Conservation (phyloP, 2,888 invertebrate genomes). For the Pammene fasciana region DNA sequence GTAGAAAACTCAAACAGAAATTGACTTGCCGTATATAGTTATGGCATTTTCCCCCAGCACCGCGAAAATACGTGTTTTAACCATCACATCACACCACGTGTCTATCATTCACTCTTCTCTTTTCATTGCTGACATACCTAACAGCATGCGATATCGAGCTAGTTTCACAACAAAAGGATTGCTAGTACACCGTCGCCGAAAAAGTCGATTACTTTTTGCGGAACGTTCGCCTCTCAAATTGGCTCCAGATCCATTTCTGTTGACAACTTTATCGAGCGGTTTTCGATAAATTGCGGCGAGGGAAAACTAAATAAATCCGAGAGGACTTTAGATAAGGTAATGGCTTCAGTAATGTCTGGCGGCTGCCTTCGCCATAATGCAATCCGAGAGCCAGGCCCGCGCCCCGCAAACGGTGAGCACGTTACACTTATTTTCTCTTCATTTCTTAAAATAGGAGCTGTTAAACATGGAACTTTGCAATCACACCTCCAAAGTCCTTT, state of each 20-base stretch:
- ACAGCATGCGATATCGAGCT: slow-evolving; percentile 4
- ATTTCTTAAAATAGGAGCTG: slow-evolving; percentile 43
- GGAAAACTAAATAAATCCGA: slow-evolving; percentile 84
- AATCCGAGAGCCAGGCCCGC: slow-evolving; percentile 73
- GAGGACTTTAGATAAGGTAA: slow-evolving; percentile 84
- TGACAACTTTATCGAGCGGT: slow-evolving; percentile 83
- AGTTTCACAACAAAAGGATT: slow-evolving; percentile 45
- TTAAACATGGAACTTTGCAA: slow-evolving; percentile 14
- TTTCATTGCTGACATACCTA: not conserved
- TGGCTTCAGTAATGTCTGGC: slow-evolving; percentile 81
- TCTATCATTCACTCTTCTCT: not conserved
- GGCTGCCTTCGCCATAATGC: slow-evolving; percentile 78
- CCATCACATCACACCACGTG: not conserved
- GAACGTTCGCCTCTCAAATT: slow-evolving; percentile 75
- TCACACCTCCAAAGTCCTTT: slow-evolving; percentile 15
- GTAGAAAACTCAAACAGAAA: too few species aligned
- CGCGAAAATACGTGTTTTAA: not conserved
- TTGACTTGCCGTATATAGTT: too few species aligned
- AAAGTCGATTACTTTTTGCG: slow-evolving; percentile 71
- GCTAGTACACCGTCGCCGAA: slow-evolving; percentile 58
- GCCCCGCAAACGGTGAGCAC: slow-evolving; percentile 58
- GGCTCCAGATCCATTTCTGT: slow-evolving; percentile 81
- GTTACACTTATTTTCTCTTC: slow-evolving; percentile 47
- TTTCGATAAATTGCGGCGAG: slow-evolving; percentile 83
- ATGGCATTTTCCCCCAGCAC: too few species aligned